phyloP scores from a whole-genome alignment of 2,797 vertebrate genomes.

The Lutjanus argentimaculatus region DNA sequence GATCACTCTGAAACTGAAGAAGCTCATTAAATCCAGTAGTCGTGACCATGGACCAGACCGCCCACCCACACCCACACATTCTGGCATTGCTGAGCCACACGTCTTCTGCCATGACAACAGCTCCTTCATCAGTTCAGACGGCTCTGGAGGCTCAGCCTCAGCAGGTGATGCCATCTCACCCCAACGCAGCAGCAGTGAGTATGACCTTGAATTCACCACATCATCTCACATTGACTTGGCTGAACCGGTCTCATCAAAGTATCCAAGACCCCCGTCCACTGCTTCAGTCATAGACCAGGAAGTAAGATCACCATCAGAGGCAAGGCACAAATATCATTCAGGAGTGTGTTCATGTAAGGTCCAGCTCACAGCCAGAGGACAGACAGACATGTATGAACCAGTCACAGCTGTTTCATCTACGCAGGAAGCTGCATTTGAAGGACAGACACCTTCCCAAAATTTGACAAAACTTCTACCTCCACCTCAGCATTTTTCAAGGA shows the following conservation, averaged over 20 bases:
- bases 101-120: slow-evolving; percentile 91
- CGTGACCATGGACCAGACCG: slow-evolving; percentile 86
- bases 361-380: slow-evolving; percentile 23
- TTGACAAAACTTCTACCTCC: background rate
- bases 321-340: slow-evolving; percentile 10
- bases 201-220: slow-evolving; percentile 33
- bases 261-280: background rate
- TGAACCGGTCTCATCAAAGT: background rate
- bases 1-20: slow-evolving; percentile 98
- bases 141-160: slow-evolving; percentile 90
- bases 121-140: slow-evolving; percentile 92
- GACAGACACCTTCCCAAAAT: background rate
- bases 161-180: slow-evolving; percentile 88
- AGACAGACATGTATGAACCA: slow-evolving; percentile 9
- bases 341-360: slow-evolving; percentile 7
- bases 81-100: slow-evolving; percentile 87
- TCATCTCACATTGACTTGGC: slow-evolving; percentile 19
- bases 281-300: slow-evolving; percentile 20
- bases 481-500: background rate
- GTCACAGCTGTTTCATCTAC: background rate
- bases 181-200: slow-evolving; percentile 93
- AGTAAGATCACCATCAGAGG: slow-evolving; percentile 19
- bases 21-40: slow-evolving; percentile 95
- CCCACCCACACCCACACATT: slow-evolving; percentile 87
- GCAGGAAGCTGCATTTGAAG: background rate